These are phyloP conservation scores for Lampris megalopsis DNA, from an alignment of 2,113 vertebrate species.

Conservation along the genomic window DNA sequence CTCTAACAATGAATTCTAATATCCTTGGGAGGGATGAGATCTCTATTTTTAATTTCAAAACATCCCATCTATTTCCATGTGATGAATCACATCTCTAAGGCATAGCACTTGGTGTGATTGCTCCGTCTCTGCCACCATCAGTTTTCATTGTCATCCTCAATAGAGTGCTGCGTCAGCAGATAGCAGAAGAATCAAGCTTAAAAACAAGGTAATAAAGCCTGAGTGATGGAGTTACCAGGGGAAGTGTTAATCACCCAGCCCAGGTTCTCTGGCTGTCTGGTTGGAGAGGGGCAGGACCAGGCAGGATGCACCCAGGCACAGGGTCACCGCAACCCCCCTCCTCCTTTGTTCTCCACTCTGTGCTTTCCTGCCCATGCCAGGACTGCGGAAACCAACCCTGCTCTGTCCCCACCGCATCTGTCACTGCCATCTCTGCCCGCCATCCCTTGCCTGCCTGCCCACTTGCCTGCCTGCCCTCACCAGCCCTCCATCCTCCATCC, in stretches of 20 bases:
- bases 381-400: slow-evolving; percentile 73
- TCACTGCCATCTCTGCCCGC: slow-evolving; percentile 65
- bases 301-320: slow-evolving; percentile 75
- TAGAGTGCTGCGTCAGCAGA: slow-evolving; percentile 76
- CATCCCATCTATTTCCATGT: background rate
- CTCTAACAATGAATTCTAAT: too few species aligned
- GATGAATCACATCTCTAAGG: slow-evolving; percentile 7
- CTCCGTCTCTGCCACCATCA: slow-evolving; percentile 9
- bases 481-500: slow-evolving; percentile 16
- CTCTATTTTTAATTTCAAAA: background rate
- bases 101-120: slow-evolving; percentile 9
- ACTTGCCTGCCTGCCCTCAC: slow-evolving; percentile 7
- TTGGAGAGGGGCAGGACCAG: slow-evolving; percentile 35
- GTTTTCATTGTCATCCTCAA: slow-evolving; percentile 46
- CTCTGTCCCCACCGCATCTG: slow-evolving; percentile 52
- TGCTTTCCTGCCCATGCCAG: slow-evolving; percentile 79
- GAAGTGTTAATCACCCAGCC: slow-evolving; percentile 79
- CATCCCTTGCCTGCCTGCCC: slow-evolving; percentile 29
- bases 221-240: slow-evolving; percentile 68
- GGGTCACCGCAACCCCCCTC: slow-evolving; percentile 68
- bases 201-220: slow-evolving; percentile 83
- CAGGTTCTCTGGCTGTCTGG: slow-evolving; percentile 48
- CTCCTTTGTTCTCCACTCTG: slow-evolving; percentile 76
- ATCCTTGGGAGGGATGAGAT: too few species aligned
- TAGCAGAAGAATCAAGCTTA: slow-evolving; percentile 57